These are phyloP conservation scores for Jaculus jaculus DNA, from an alignment of 2,113 vertebrate genomes.

Conservation along the genomic window DNA sequence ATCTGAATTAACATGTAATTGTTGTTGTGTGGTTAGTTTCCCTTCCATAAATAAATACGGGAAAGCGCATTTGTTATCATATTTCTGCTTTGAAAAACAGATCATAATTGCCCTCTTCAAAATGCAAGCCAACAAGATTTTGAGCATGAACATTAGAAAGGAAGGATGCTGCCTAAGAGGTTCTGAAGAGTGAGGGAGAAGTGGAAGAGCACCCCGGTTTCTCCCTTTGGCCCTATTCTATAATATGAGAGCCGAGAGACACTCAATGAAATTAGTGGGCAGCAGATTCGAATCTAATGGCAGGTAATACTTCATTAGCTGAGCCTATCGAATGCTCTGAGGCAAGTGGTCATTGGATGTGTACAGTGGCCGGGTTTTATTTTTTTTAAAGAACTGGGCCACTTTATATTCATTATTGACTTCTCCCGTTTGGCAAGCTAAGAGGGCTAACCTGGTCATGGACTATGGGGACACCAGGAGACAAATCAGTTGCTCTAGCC, in stretches of 20 bases:
- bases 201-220: not conserved
- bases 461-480: not conserved
- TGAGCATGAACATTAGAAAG: slow-evolving; percentile 61
- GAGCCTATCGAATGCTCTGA: slow-evolving; percentile 30
- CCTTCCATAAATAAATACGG: slow-evolving; percentile 64
- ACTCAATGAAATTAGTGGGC: slow-evolving; percentile 45
- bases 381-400: slow-evolving; percentile 51
- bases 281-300: slow-evolving; percentile 62
- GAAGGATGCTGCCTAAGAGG: slow-evolving; percentile 51
- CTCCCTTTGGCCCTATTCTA: slow-evolving; percentile 48
- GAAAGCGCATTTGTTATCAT: not conserved
- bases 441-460: not conserved
- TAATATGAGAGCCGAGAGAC: slow-evolving; percentile 31
- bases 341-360: slow-evolving; percentile 56
- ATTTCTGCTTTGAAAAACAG: slow-evolving; percentile 58
- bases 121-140: slow-evolving; percentile 72
- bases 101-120: slow-evolving; percentile 9
- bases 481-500: not conserved
- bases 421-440: slow-evolving; percentile 22
- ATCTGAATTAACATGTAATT: slow-evolving; percentile 71
- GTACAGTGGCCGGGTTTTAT: slow-evolving; percentile 34
- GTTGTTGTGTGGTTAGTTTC: slow-evolving; percentile 70
- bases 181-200: slow-evolving; percentile 74
- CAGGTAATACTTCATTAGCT: slow-evolving; percentile 39
- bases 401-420: slow-evolving; percentile 56